phyloP scores from a whole-genome alignment of 1,140 invertebrate species.

The Drosophila equinoxialis region DNA sequence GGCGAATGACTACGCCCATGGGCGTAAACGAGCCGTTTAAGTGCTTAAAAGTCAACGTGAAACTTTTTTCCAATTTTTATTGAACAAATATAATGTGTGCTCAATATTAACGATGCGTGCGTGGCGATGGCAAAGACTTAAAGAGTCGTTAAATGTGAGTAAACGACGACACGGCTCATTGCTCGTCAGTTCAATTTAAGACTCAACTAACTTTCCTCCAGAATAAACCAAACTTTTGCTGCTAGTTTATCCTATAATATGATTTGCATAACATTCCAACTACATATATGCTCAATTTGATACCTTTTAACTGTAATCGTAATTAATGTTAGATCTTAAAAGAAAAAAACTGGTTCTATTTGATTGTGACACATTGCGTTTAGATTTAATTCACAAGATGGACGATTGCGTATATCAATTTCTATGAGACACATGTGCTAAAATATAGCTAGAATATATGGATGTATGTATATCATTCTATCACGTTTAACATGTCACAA shows the following conservation, averaged over 20 bases:
- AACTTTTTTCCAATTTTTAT: slow-evolving; percentile 67
- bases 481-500: slow-evolving; percentile 42
- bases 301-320: neutral
- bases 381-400: slow-evolving; percentile 3
- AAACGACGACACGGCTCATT: slow-evolving; percentile 73
- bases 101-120: slow-evolving; percentile 47
- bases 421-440: slow-evolving; percentile 7
- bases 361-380: neutral
- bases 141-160: slow-evolving; percentile 66
- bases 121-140: slow-evolving; percentile 29
- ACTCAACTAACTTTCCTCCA: neutral
- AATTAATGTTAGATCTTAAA: neutral
- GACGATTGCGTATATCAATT: neutral
- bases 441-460: slow-evolving; percentile 12
- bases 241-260: slow-evolving; percentile 45
- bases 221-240: neutral
- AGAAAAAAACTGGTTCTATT: neutral
- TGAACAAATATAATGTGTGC: slow-evolving; percentile 59
- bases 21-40: slow-evolving; percentile 58
- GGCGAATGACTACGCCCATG: neutral
- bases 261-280: slow-evolving; percentile 26
- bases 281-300: neutral
- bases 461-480: slow-evolving; percentile 25
- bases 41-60: slow-evolving; percentile 56
- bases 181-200: slow-evolving; percentile 51